These are phyloP conservation scores for Chionis minor DNA, from an alignment of 2,113 vertebrate species.

Conservation along the genomic window DNA sequence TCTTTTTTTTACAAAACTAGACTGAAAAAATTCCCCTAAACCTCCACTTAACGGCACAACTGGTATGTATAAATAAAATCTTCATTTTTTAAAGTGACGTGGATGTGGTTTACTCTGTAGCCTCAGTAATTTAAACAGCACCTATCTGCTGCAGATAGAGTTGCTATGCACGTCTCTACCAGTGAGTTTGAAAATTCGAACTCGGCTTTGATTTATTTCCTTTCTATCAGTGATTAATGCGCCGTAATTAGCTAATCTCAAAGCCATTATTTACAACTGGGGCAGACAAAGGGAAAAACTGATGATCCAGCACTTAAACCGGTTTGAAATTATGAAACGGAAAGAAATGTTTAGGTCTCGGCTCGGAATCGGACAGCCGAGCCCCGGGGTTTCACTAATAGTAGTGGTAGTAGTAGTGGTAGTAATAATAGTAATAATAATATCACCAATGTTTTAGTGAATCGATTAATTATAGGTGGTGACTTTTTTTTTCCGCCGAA, in stretches of 20 bases:
- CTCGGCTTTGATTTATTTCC: constrained; percentile 78
- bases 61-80: constrained; percentile 75
- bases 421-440: neutral
- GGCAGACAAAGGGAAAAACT: constrained; percentile 74
- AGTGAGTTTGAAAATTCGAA: constrained; percentile 67
- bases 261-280: constrained; percentile 79
- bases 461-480: neutral
- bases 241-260: constrained; percentile 84
- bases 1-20: neutral
- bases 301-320: constrained; percentile 70
- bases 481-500: neutral
- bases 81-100: constrained; percentile 71
- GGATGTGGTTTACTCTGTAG: constrained; percentile 76
- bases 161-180: constrained; percentile 59
- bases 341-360: constrained; percentile 30
- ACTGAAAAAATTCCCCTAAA: neutral
- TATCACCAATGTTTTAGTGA: neutral
- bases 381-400: neutral
- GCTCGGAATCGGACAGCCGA: neutral
- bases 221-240: constrained; percentile 84
- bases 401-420: neutral
- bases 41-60: constrained; percentile 49
- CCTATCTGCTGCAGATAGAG: constrained; percentile 74
- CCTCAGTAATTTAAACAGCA: constrained; percentile 76
- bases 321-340: constrained; percentile 67